Conservation (phyloP, 2,113 vertebrate species). For the Cygnus atratus region DNA sequence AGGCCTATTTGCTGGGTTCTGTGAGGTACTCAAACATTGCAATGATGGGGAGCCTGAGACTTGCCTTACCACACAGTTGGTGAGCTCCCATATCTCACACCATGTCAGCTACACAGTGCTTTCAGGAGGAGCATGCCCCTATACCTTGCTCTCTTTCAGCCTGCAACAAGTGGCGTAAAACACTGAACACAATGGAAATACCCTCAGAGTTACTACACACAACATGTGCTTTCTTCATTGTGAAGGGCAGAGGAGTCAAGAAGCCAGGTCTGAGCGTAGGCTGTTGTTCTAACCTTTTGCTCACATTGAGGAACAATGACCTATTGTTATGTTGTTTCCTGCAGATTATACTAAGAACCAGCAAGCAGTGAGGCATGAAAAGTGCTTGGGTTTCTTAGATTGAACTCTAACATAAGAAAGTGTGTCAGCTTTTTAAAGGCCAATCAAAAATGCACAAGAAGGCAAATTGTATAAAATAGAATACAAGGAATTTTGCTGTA, state of each 20-base stretch:
- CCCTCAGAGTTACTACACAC: not conserved
- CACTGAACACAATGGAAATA: not conserved
- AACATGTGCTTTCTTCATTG: not conserved
- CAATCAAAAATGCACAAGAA: not conserved
- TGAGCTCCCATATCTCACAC: not conserved
- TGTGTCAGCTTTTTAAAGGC: not conserved
- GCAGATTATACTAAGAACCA: slow-evolving; percentile 7
- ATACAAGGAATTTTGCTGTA: not conserved
- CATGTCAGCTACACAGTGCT: fast-evolving
- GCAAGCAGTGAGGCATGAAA: not conserved
- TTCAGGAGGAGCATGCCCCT: not conserved
- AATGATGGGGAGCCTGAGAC: not conserved
- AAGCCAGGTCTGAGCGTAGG: not conserved
- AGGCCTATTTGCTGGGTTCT: not conserved
- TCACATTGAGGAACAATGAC: slow-evolving; percentile 35
- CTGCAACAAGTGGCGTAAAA: not conserved
- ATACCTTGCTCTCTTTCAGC: not conserved
- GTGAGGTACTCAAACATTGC: not conserved
- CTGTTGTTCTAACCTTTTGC: slow-evolving; percentile 31
- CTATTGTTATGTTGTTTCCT: slow-evolving; percentile 40
- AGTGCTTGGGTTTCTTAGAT: slow-evolving; percentile 7
- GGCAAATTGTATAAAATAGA: not conserved
- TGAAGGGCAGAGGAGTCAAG: slow-evolving; percentile 28
- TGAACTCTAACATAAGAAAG: not conserved
- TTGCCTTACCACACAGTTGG: not conserved